Conservation (phyloP, 1,140 invertebrate genomes). For the Drosophila azteca region DNA sequence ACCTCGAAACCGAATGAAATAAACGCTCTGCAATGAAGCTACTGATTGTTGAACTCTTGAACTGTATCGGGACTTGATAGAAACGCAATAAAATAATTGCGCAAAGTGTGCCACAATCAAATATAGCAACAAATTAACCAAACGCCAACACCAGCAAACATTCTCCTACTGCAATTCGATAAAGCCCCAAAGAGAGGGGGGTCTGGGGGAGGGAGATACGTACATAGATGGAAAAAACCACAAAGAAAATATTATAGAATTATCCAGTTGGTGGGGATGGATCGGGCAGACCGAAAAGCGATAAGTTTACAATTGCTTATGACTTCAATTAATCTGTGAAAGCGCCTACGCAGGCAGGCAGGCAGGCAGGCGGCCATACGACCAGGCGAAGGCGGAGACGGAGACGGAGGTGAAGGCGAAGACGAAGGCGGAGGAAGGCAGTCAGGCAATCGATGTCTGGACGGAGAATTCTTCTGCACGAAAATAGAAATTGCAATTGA, state of each 20-base stretch:
- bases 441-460: constrained; percentile 17
- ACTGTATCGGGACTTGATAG: constrained; percentile 78
- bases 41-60: constrained; percentile 80
- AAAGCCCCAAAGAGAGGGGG: constrained; percentile 4
- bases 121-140: constrained; percentile 79
- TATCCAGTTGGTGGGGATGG: constrained; percentile 57
- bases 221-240: constrained; percentile 19
- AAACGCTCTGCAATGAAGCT: constrained; percentile 57
- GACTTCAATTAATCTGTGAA: constrained; percentile 83
- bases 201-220: constrained; percentile 28
- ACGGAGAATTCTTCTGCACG: constrained; percentile 41
- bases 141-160: constrained; percentile 66
- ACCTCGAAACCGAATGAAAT: constrained; percentile 46
- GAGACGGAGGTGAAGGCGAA: background rate
- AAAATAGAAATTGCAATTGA: constrained; percentile 70
- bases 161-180: constrained; percentile 46
- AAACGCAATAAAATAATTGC: constrained; percentile 82
- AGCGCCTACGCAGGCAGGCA: constrained; percentile 79
- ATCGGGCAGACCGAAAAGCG: constrained; percentile 57
- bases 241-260: constrained; percentile 51
- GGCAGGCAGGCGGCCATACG: constrained; percentile 14
- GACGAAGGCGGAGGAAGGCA: background rate
- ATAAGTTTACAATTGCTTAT: constrained; percentile 83
- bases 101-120: constrained; percentile 82
- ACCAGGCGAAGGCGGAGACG: background rate